These are phyloP conservation scores for Hermetia illucens DNA, from an alignment of 1,140 invertebrate genomes.

Conservation along the genomic window DNA sequence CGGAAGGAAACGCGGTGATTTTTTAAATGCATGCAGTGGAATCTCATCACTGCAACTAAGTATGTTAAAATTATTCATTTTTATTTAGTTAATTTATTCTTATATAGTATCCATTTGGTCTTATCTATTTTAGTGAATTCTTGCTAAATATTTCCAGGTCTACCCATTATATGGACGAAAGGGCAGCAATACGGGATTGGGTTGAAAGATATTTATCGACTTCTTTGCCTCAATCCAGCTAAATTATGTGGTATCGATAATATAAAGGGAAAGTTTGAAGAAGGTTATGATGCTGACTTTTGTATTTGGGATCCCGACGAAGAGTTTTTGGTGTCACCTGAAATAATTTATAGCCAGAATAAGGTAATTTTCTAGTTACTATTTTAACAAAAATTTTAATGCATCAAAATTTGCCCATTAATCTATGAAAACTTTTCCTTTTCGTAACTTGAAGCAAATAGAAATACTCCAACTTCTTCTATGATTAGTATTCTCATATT, in stretches of 20 bases:
- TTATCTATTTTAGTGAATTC: too few species aligned
- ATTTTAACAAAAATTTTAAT: too few species aligned
- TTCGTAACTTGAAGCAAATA: too few species aligned
- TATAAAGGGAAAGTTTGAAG: slow-evolving; percentile 36
- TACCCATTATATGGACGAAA: slow-evolving; percentile 52
- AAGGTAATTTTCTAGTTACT: slow-evolving; percentile 30
- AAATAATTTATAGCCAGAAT: slow-evolving; percentile 41
- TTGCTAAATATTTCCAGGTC: slow-evolving; percentile 30
- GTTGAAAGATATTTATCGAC: slow-evolving; percentile 39
- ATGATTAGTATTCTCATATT: too few species aligned
- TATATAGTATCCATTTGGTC: too few species aligned
- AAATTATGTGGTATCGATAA: slow-evolving; percentile 41
- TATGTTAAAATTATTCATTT: slow-evolving; percentile 15
- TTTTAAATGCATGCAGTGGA: slow-evolving; percentile 55
- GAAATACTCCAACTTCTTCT: too few species aligned
- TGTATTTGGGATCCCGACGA: slow-evolving; percentile 53
- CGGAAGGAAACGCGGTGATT: slow-evolving; percentile 36
- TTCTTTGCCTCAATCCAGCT: slow-evolving; percentile 44
- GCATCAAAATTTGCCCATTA: too few species aligned
- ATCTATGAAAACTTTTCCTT: too few species aligned
- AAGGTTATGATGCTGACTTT: slow-evolving; percentile 55
- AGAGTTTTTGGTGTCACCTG: slow-evolving; percentile 35
- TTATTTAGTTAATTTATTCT: not conserved
- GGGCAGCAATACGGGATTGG: slow-evolving; percentile 34
- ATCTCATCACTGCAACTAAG: slow-evolving; percentile 60